Conservation (phyloP, 2,113 vertebrate species). For the Siniperca chuatsi region DNA sequence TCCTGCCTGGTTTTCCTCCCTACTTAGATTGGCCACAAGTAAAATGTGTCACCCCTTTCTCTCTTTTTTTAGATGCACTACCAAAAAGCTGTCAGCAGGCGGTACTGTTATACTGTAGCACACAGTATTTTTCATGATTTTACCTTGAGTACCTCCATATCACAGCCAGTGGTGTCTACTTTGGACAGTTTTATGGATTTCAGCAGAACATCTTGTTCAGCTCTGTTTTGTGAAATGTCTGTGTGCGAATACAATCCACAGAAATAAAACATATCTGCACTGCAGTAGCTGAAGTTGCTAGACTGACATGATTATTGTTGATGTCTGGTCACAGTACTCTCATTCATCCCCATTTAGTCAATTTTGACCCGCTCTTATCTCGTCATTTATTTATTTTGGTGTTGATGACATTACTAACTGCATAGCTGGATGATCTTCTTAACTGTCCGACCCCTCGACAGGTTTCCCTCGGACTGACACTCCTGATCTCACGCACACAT, state of each 20-base stretch:
- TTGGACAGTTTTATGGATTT: background rate
- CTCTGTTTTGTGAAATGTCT: background rate
- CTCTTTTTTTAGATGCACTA: background rate
- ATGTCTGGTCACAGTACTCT: background rate
- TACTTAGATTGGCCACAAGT: background rate
- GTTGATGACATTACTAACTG: background rate
- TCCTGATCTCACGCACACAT: conserved; percentile 7
- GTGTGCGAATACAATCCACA: background rate
- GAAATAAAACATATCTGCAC: background rate
- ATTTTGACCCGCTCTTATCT: background rate
- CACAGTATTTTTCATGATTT: background rate
- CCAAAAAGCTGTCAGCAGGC: conserved; percentile 36
- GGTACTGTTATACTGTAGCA: conserved; percentile 33
- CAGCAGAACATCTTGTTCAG: background rate
- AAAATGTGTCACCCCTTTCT: no score
- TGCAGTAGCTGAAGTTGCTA: background rate
- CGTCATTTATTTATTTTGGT: background rate
- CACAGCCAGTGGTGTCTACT: background rate
- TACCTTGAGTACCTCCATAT: background rate
- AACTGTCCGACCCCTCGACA: background rate
- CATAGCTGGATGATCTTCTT: background rate
- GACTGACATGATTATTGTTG: background rate
- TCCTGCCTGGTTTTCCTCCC: background rate
- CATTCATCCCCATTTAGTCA: background rate
- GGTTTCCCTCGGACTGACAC: conserved; percentile 6